A percentile compares a stretch with the other conserved stretches of the same genome.
phyloP scores from a whole-genome alignment of 2,113 vertebrate genomes.

The Nansenia antarctica region DNA sequence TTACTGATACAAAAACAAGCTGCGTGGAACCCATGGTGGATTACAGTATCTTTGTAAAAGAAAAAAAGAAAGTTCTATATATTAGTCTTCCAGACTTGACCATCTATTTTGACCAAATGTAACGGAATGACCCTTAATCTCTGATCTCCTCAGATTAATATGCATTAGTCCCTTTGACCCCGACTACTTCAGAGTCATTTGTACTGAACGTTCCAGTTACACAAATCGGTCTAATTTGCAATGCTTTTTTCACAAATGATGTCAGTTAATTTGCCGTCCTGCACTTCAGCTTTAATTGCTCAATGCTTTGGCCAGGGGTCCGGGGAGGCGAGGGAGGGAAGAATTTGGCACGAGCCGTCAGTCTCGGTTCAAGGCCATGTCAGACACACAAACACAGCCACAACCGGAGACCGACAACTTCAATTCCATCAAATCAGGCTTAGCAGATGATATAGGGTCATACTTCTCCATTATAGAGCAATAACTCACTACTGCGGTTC shows the following conservation, averaged over 20 bases:
- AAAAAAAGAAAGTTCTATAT: background rate
- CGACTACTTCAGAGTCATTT: background rate
- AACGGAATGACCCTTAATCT: background rate
- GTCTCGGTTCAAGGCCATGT: slow-evolving; percentile 9
- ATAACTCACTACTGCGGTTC: background rate
- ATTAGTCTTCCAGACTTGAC: background rate
- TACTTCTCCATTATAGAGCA: background rate
- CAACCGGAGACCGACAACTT: background rate
- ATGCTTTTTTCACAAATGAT: slow-evolving; percentile 16
- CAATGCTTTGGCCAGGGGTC: background rate
- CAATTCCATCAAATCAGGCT: background rate
- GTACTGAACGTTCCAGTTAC: background rate
- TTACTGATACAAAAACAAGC: background rate
- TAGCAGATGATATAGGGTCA: background rate
- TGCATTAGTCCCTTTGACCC: slow-evolving; percentile 1
- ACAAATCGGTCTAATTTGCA: slow-evolving; percentile 18
- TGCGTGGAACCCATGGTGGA: background rate
- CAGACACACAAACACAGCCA: background rate
- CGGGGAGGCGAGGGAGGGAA: background rate
- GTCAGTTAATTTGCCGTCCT: slow-evolving; percentile 15
- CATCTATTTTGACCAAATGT: background rate
- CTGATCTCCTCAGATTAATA: background rate
- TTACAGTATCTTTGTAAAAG: background rate
- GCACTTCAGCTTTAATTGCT: slow-evolving; percentile 11
- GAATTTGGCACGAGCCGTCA: background rate